phyloP scores from a whole-genome alignment of 1,140 invertebrate genomes.

The Drusus annulatus region DNA sequence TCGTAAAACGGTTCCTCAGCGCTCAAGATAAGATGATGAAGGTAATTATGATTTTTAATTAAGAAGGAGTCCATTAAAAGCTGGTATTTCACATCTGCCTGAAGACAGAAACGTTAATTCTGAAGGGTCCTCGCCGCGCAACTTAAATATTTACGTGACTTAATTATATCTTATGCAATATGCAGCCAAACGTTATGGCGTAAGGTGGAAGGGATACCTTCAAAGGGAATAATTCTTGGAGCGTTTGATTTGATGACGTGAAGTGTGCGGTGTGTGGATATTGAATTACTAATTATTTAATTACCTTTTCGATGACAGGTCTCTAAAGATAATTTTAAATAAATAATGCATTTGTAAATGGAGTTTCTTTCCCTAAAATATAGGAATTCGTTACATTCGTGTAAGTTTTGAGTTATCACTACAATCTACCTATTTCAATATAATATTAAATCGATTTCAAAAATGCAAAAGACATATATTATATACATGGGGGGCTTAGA shows the following conservation, averaged over 20 bases:
- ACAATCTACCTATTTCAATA: too few relatives aligned
- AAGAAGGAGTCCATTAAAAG: constrained; percentile 46
- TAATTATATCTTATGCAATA: constrained; percentile 59
- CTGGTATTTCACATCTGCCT: constrained; percentile 15
- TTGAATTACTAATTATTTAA: background rate
- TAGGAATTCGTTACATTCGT: too few relatives aligned
- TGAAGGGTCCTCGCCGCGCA: constrained; percentile 34
- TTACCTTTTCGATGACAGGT: background rate
- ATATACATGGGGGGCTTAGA: too few relatives aligned
- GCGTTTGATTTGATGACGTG: constrained; percentile 33
- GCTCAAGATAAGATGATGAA: constrained; percentile 14
- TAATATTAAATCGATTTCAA: too few relatives aligned
- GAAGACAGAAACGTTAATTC: constrained; percentile 27
- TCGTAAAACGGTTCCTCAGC: background rate
- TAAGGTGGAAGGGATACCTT: constrained; percentile 17
- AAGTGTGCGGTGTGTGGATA: constrained; percentile 12
- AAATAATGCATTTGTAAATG: too few relatives aligned
- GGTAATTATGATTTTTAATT: constrained; percentile 54
- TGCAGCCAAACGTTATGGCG: constrained; percentile 42
- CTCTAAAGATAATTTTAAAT: too few relatives aligned
- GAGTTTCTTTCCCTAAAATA: too few relatives aligned
- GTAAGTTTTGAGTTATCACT: too few relatives aligned
- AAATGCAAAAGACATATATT: too few relatives aligned
- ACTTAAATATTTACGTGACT: constrained; percentile 60
- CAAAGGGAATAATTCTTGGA: constrained; percentile 42